These are phyloP conservation scores for Callopanchax toddi DNA, from an alignment of 2,113 vertebrate genomes.

Conservation along the genomic window DNA sequence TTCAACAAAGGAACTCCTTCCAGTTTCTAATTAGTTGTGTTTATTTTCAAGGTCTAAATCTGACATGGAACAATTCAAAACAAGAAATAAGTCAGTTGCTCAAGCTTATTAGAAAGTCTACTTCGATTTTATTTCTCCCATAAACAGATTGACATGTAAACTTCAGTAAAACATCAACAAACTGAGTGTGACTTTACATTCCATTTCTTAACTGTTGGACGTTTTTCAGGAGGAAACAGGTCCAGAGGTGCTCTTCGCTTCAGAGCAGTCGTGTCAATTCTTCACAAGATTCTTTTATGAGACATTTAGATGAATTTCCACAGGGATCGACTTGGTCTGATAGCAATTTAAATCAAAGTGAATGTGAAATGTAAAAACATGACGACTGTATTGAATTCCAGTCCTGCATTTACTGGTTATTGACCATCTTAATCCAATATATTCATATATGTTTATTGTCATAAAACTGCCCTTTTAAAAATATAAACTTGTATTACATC, in stretches of 20 bases:
- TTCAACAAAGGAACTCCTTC: too few species aligned
- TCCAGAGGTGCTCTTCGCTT: conserved; percentile 75
- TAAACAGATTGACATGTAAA: conserved; percentile 62
- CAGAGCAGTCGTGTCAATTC: too few species aligned
- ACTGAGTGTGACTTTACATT: conserved; percentile 63
- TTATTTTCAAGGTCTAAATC: background rate
- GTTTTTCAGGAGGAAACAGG: conserved; percentile 50
- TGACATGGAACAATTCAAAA: conserved; percentile 50
- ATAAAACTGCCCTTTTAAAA: conserved; percentile 53
- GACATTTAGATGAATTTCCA: conserved; percentile 15
- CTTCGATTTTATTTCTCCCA: conserved; percentile 72
- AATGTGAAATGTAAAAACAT: conserved; percentile 48
- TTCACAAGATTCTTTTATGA: too few species aligned
- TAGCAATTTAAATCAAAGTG: conserved; percentile 16
- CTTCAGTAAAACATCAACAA: conserved; percentile 60
- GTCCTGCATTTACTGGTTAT: conserved; percentile 30
- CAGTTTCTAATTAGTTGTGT: too few species aligned
- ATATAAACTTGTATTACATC: conserved; percentile 38
- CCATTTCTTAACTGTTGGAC: conserved; percentile 58
- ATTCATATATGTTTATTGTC: conserved; percentile 66
- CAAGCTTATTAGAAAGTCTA: conserved; percentile 78
- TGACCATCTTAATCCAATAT: conserved; percentile 61
- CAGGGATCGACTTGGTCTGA: conserved; percentile 30
- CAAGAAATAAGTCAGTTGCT: conserved; percentile 59
- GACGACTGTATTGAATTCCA: too few species aligned